A percentile compares a stretch with the other conserved stretches of the same genome.
These are phyloP conservation scores for Drosophila elegans DNA, from an alignment of 1,140 invertebrate species.

Conservation along the genomic window DNA sequence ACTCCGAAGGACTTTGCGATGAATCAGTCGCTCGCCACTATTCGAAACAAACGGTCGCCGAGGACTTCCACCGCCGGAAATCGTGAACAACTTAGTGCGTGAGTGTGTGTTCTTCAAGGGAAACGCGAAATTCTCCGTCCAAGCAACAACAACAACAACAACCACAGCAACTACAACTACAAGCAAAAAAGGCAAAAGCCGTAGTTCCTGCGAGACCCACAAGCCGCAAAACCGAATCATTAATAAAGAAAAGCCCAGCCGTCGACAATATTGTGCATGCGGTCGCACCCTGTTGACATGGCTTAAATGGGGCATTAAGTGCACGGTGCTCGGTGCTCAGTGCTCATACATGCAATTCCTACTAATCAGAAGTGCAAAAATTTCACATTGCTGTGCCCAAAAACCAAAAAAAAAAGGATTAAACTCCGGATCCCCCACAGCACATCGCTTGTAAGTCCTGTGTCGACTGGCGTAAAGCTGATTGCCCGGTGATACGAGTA, in stretches of 20 bases:
- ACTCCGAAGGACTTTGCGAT: constrained; percentile 19
- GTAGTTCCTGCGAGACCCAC: constrained; percentile 20
- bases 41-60: constrained; percentile 59
- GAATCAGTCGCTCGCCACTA: constrained; percentile 61
- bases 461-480: constrained; percentile 64
- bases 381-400: constrained; percentile 2
- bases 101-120: constrained; percentile 5
- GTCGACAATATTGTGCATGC: constrained; percentile 40
- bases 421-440: constrained; percentile 34
- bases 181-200: constrained; percentile 1
- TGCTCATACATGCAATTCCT: constrained; percentile 51
- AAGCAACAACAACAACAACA: constrained; percentile 18
- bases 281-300: constrained; percentile 29
- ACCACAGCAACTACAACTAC: constrained; percentile 7
- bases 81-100: constrained; percentile 13
- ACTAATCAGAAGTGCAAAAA: constrained; percentile 33
- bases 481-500: constrained; percentile 79
- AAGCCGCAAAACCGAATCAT: constrained; percentile 56
- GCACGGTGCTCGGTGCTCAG: constrained; percentile 50
- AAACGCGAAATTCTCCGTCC: constrained; percentile 46
- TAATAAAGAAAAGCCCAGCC: constrained; percentile 59
- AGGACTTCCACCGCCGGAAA: constrained; percentile 29
- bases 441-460: constrained; percentile 18
- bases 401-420: constrained; percentile 56
- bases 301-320: constrained; percentile 55